Percentiles rank a stretch among this genome's conserved stretches.
phyloP scores from a whole-genome alignment of 2,888 invertebrate species.

The Rotaria socialis region DNA sequence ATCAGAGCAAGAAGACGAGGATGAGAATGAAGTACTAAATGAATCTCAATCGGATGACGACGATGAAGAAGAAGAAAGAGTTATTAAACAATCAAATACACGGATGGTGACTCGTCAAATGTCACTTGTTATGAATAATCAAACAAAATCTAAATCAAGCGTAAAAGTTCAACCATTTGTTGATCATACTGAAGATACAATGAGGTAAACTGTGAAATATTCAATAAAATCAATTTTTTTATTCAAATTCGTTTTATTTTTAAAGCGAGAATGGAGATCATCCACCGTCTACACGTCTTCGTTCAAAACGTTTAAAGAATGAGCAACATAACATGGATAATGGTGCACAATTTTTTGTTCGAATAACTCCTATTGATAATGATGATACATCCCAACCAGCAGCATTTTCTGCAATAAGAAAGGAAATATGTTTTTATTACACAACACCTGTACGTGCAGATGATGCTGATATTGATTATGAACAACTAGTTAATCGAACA shows the following conservation, averaged over 20 bases:
- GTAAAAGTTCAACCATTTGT: slow-evolving; percentile 10
- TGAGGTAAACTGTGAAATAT: neutral
- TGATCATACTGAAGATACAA: neutral
- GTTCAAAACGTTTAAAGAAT: neutral
- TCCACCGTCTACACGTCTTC: neutral
- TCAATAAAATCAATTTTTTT: neutral
- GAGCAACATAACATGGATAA: neutral
- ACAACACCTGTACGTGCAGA: slow-evolving; percentile 7
- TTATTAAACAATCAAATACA: neutral
- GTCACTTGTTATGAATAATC: neutral
- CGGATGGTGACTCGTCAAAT: slow-evolving; percentile 3
- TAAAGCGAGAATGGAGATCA: neutral
- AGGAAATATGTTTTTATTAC: neutral
- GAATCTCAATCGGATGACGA: neutral
- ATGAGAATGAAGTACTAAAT: neutral
- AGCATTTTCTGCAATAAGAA: neutral
- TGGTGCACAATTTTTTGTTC: neutral
- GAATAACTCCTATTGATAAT: slow-evolving; percentile 4
- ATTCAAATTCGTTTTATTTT: neutral
- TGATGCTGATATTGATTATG: slow-evolving; percentile 3
- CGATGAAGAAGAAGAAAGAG: neutral
- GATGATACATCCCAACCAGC: slow-evolving; percentile 20
- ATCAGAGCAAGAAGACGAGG: neutral
- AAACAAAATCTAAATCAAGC: neutral
- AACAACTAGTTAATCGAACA: slow-evolving; percentile 11